phyloP scores from a whole-genome alignment of 92 coral and sea anemone species.

The Pocillopora meandrina region DNA sequence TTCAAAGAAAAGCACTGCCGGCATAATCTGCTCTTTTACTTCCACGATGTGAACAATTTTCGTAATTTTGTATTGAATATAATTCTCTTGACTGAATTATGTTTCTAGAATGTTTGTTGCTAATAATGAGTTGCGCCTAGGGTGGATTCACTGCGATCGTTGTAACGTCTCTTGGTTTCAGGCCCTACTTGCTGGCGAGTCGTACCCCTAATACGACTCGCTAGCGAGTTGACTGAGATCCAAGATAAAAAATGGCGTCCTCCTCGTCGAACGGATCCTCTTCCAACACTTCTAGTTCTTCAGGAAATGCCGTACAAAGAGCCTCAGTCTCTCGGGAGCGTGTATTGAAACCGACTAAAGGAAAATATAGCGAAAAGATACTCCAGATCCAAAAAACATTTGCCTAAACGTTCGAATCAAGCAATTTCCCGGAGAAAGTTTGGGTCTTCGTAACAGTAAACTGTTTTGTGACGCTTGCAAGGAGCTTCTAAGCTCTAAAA shows the following conservation, averaged over 20 bases:
- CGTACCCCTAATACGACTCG: neutral
- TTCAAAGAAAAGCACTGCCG: neutral
- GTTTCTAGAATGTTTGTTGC: neutral
- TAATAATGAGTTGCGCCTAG: neutral
- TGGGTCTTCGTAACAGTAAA: slow-evolving; percentile 29
- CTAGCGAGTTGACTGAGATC: neutral
- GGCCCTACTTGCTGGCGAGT: neutral
- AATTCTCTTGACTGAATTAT: too few relatives aligned
- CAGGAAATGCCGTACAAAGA: neutral
- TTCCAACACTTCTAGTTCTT: neutral
- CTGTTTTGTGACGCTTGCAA: slow-evolving; percentile 42
- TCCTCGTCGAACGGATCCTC: neutral
- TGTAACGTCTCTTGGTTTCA: neutral
- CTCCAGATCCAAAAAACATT: neutral
- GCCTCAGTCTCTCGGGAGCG: neutral
- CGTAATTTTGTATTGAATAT: neutral
- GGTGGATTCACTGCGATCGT: neutral
- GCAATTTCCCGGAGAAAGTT: neutral
- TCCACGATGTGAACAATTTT: neutral
- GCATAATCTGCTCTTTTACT: neutral
- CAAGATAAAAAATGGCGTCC: neutral
- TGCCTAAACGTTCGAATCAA: neutral
- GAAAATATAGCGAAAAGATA: neutral
- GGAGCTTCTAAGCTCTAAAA: slow-evolving; percentile 23
- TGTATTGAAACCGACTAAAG: neutral